These are phyloP conservation scores for Rhogogaster chlorosoma DNA, from an alignment of 2,888 invertebrate species.

Conservation along the genomic window DNA sequence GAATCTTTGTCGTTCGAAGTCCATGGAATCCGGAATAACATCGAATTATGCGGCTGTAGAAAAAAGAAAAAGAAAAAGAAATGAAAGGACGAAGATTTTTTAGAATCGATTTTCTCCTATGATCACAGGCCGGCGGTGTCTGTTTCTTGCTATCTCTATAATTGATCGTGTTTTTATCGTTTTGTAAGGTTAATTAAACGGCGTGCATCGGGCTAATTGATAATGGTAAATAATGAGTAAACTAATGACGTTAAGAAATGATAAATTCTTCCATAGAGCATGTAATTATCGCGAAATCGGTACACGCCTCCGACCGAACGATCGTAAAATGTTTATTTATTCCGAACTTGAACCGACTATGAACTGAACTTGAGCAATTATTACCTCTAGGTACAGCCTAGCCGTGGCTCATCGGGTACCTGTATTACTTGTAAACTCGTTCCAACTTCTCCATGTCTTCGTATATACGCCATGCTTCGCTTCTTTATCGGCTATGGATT, in stretches of 20 bases:
- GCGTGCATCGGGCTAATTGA: not conserved
- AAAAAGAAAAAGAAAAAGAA: not conserved
- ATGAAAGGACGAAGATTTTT: not conserved
- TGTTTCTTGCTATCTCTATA: not conserved
- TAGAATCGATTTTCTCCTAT: not conserved
- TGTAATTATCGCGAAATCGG: slow-evolving; percentile 12
- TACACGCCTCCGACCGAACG: not conserved
- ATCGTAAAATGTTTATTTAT: slow-evolving; percentile 14
- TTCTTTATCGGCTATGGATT: not conserved
- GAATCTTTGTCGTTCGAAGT: no score
- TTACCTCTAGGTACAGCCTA: not conserved
- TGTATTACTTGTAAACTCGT: not conserved
- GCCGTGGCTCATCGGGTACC: not conserved
- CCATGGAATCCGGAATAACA: no score
- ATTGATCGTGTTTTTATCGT: not conserved
- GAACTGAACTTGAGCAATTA: not conserved
- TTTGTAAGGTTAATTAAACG: not conserved
- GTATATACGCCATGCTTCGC: not conserved
- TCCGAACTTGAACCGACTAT: not conserved
- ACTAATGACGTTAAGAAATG: slow-evolving; percentile 1
- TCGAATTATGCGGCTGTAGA: no score
- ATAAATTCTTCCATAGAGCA: not conserved
- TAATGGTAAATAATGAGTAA: slow-evolving; percentile 3
- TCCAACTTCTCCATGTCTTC: not conserved
- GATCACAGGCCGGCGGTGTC: not conserved